Conservation (phyloP, 1,140 invertebrate genomes). For the Antheraea pernyi region DNA sequence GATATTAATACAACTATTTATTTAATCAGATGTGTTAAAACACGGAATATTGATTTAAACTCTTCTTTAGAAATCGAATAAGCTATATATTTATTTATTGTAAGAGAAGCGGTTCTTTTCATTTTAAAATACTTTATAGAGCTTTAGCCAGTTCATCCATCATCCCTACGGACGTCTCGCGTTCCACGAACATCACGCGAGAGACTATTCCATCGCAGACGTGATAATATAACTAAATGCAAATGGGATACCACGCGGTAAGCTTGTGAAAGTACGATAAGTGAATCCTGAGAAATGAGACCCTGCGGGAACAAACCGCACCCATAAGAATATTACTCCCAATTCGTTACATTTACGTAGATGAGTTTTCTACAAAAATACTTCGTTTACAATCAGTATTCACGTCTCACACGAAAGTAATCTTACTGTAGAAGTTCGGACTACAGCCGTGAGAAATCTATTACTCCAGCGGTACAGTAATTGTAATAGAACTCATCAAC, state of each 20-base stretch:
- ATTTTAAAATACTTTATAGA: not conserved
- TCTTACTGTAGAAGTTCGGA: not conserved
- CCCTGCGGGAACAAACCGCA: constrained; percentile 13
- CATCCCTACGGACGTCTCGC: constrained; percentile 10
- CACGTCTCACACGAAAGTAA: constrained; percentile 8
- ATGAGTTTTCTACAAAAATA: constrained; percentile 3
- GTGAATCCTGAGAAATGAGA: constrained; percentile 37
- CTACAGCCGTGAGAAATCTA: not conserved
- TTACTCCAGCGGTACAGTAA: not conserved
- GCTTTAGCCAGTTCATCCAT: constrained; percentile 9
- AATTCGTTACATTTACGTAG: constrained; percentile 32
- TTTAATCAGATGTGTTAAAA: no score
- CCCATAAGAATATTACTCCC: constrained; percentile 34
- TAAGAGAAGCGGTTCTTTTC: no score
- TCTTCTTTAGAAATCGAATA: no score
- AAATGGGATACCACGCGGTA: constrained; percentile 22
- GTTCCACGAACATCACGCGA: constrained; percentile 6
- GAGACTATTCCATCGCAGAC: constrained; percentile 14
- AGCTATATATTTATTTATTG: no score
- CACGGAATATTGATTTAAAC: no score
- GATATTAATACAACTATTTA: no score
- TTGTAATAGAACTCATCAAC: not conserved
- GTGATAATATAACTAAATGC: constrained; percentile 22
- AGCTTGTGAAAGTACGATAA: constrained; percentile 31
- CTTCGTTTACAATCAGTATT: constrained; percentile 11